Base-by-base conservation (phyloP, 2,888 invertebrate genomes). In the Morpho helenor region DNA sequence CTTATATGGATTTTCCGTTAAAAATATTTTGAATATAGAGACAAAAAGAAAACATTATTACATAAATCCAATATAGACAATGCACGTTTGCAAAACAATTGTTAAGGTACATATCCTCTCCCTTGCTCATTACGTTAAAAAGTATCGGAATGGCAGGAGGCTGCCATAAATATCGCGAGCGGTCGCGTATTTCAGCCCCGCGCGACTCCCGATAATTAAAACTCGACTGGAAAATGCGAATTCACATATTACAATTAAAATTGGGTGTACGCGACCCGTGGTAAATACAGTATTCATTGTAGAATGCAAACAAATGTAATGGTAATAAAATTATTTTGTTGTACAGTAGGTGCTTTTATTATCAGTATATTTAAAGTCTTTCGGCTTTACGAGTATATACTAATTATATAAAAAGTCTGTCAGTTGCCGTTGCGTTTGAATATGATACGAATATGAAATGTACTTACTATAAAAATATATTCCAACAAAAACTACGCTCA, bases 181-280 rank as follows among this genome's bases (percentile, higher is more conserved):
- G 91, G 91, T 91, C 91, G 91, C 87, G 88, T 90, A 88, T 84
- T 79, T 90, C 90, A 90, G 74, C 77, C 82, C 77, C 77, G 78
- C 87, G 83, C 86, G 87, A 88, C 87, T 85, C 79, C 80, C 80
- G 86, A 87, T 91, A 91, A 91, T 91, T 91, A 91, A 91, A 91
- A 91, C 90, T 91, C 91, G 83, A 80, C 84, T 77, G 84, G 80
- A 82, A 87, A 85, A 84, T 79, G 77, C 79, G 79, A 87, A 87
- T 88, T 85, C 89, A 87, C 90, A 89, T 89, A 87, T 87, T 86
- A 87, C 89, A 88, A 91, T 91, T 91, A 87, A 87, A 86, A 86
- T 78, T 77, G 74, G 75, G 79, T 77, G 81, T 77, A 75, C 80
- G 79, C 82, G 81, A 76, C 77, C 80, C 79, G 80, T 71, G 83